Evolutionary conservation across 2,888 invertebrate species (phyloP).

Genomic region (Homarus gammarus): DNA sequence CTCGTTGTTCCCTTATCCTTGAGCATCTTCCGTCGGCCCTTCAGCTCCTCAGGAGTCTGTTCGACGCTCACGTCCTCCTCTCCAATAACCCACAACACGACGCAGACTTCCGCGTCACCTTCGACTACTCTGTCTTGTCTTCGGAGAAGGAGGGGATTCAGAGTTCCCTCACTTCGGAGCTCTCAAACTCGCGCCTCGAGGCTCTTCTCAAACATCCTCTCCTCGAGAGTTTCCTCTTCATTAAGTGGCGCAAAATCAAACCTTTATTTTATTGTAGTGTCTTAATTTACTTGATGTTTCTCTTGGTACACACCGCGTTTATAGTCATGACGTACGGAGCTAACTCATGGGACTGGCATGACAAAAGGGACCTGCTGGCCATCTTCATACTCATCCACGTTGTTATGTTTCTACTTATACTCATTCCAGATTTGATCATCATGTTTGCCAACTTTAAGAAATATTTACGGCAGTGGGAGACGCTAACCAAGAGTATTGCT

Average conservation of each 20-base stretch:
- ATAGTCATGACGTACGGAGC: conserved; percentile 77
- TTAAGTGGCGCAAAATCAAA: conserved; percentile 83
- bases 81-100: conserved; percentile 81
- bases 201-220: conserved; percentile 82
- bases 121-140: conserved; percentile 81
- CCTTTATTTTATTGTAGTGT: conserved; percentile 82
- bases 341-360: conserved; percentile 12
- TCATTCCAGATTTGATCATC: conserved; percentile 68
- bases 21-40: conserved; percentile 82
- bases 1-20: conserved; percentile 82
- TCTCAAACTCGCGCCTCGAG: conserved; percentile 80
- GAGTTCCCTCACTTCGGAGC: conserved; percentile 82
- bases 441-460: conserved; percentile 77
- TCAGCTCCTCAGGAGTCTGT: conserved; percentile 81
- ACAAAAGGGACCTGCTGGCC: conserved; percentile 4
- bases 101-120: conserved; percentile 80
- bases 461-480: conserved; percentile 82
- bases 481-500: conserved; percentile 81
- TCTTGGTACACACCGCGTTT: conserved; percentile 81
- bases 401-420: conserved; percentile 80
- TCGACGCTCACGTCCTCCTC: conserved; percentile 81
- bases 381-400: conserved; percentile 80
- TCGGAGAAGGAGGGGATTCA: conserved; percentile 81
- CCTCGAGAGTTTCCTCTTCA: conserved; percentile 82
- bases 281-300: conserved; percentile 81